Base-by-base conservation (phyloP, 2,888 invertebrate genomes). In the Pollenia angustigena region DNA sequence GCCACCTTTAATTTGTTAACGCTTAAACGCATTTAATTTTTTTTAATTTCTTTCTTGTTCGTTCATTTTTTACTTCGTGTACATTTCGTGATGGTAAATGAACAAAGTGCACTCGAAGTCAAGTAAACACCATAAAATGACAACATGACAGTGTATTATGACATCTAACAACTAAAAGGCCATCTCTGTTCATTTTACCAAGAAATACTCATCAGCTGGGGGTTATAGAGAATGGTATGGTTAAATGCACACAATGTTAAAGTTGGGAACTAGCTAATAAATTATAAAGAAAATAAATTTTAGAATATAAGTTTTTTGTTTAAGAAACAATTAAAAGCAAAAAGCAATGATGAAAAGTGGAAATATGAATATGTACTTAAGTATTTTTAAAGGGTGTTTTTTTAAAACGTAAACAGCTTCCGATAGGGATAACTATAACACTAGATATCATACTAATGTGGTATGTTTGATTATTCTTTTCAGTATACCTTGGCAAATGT, bases 71-170 rank as follows among this genome's bases (percentile, higher is more conserved):
- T 56, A 54, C 64, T 44, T 40, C 32, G 71, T 50, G 9, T 58
- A 16, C 50, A 79, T 16, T 50, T 84, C 69, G 68, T 74, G 69
- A 81, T 83, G 58, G 50, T 69, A 72, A 74, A 83, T 72, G 82
- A 81, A 44, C 83, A 74, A 62, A 78, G 84, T 79, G 84, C 88
- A 81, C 60, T 75, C 14, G 16, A 85, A 87, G 88, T 85, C 87
- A 87, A 88, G 87, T 79, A 86, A 86, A 86, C 87, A 87, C 88
- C 86, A 88, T 88, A 81, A 87, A 88, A 84, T 83, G 88, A 66
- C 87, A 87, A 81, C 81, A 87, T 84, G 85, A 85, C 84, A 88
- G 44, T 68, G 52, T 79, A 79, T 79, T 79, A 69, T 81, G 82
- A 87, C 85, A 75, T 80, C 76, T 69, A 68, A 78, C 78, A 81